Base-by-base conservation (phyloP, 2,888 invertebrate genomes). In the Nebria brevicollis region DNA sequence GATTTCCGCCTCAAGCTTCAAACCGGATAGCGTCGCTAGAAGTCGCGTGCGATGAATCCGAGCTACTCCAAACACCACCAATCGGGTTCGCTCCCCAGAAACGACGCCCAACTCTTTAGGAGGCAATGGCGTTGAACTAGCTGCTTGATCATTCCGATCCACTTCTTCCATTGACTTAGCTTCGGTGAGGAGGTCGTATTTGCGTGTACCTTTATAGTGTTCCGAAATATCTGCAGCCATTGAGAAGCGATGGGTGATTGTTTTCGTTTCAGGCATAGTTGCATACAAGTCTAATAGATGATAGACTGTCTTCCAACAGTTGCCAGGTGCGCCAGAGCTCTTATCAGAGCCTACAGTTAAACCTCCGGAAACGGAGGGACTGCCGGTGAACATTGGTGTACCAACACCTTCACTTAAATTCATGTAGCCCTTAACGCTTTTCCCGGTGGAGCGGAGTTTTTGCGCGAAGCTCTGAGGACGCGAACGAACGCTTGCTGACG, bases 301-400 rank as follows among this genome's bases (percentile, higher is more conserved):
- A 88, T 97, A 97, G 84, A 98, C 94, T 0, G 97, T 98, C 87
- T 96, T 95, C 98, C 98, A 98, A 87, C 98, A 98, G 85, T 95
- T 93, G 11, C 89, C 89, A 1, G 87, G 86, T 76, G 83, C 82
- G 6, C 78, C 81, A 20, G 88, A 88, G 83, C 90, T 89, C 83
- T 91, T 91, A 81, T 92, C 92, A 0, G 91, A 89, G 1, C 90
- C 87, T 0, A 90, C 88, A 0, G 90, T 90, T 79, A 91, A 91
- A 73, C 91, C 86, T 0, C 92, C 92, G 26, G 92, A 92, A 72
- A 90, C 90, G 10, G 92, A 92, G 0, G 93, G 93, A 87, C 92
- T 93, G n/a, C 90, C 92, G 73, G 92, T 90, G 54, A 93, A 91
- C 86, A 94, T 92, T 0, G 95, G 95, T 82, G 94, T 92, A 88